Conservation (phyloP, 2,888 invertebrate species). For the Agrotis ipsilon region DNA sequence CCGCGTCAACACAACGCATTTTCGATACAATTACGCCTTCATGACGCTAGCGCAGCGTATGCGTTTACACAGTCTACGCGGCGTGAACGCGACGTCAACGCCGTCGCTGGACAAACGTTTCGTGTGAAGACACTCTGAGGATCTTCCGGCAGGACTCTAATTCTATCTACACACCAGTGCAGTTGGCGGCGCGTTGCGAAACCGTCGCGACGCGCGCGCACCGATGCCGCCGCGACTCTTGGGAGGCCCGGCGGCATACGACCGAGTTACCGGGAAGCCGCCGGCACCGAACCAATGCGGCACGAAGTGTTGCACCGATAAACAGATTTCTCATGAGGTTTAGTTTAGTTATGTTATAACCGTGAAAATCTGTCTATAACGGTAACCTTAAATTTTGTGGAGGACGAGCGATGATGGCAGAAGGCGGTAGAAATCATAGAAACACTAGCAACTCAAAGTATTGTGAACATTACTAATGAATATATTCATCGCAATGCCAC, state of each 20-base stretch:
- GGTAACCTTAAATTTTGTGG: constrained; percentile 27
- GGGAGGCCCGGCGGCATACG: constrained; percentile 43
- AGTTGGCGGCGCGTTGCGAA: constrained; percentile 38
- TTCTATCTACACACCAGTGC: constrained; percentile 54
- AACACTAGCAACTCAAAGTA: constrained; percentile 26
- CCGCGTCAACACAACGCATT: constrained; percentile 25
- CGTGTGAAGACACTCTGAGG: constrained; percentile 41
- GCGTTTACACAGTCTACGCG: constrained; percentile 26
- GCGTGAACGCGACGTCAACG: constrained; percentile 25
- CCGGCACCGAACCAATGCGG: constrained; percentile 52
- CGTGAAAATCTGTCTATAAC: constrained; percentile 46
- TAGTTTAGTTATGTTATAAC: constrained; percentile 39
- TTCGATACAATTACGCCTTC: constrained; percentile 10
- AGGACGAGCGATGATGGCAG: constrained; percentile 10
- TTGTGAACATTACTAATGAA: constrained; percentile 24
- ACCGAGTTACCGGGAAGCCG: constrained; percentile 44
- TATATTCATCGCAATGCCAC: constrained; percentile 20
- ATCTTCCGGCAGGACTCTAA: constrained; percentile 33
- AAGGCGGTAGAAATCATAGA: constrained; percentile 19
- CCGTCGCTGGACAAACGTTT: constrained; percentile 19
- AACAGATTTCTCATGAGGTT: constrained; percentile 44
- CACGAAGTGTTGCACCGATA: constrained; percentile 47
- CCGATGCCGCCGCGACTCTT: constrained; percentile 18
- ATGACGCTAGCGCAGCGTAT: constrained; percentile 23
- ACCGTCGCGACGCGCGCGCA: constrained; percentile 32